Evolutionary conservation across 2,888 invertebrate genomes (phyloP).

Genomic region (Drosophila trichaetosa): DNA sequence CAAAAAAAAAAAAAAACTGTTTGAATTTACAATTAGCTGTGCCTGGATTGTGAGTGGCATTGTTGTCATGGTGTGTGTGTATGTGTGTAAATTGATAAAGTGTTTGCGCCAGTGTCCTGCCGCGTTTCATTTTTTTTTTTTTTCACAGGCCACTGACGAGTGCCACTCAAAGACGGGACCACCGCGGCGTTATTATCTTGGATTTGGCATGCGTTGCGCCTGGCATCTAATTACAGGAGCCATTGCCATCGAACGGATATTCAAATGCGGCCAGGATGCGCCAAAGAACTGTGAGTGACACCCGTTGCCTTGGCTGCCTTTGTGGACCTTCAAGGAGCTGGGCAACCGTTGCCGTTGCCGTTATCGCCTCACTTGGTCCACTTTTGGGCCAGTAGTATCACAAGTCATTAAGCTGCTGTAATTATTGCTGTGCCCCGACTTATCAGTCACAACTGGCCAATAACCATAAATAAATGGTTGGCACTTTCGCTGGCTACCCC

Average conservation of each 20-base stretch:
- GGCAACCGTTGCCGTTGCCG: conserved; percentile 42
- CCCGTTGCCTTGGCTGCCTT: conserved; percentile 61
- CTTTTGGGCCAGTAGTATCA: conserved; percentile 40
- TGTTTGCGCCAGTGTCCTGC: conserved; percentile 70
- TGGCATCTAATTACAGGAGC: conserved; percentile 75
- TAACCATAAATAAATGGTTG: conserved; percentile 70
- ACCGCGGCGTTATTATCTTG: conserved; percentile 78
- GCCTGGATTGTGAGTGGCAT: conserved; percentile 42
- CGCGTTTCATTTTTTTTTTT: conserved; percentile 49
- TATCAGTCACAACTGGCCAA: conserved; percentile 62
- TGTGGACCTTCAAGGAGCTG: conserved; percentile 44
- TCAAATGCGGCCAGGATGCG: conserved; percentile 51
- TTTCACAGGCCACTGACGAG: conserved; percentile 74
- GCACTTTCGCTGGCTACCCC: conserved; percentile 5
- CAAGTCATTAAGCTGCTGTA: conserved; percentile 79
- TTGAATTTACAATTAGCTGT: conserved; percentile 81
- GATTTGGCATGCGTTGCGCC: conserved; percentile 71
- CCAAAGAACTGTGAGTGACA: conserved; percentile 68
- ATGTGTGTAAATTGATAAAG: conserved; percentile 72
- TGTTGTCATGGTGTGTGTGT: conserved; percentile 66
- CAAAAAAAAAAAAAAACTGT: conserved; percentile 51
- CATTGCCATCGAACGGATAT: conserved; percentile 51
- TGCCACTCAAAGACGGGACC: conserved; percentile 67
- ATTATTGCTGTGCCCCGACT: conserved; percentile 55
- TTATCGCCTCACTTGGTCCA: conserved; percentile 20